These are phyloP conservation scores for Clarias pachynema DNA, from an alignment of 2,797 vertebrate species.

Conservation along the genomic window DNA sequence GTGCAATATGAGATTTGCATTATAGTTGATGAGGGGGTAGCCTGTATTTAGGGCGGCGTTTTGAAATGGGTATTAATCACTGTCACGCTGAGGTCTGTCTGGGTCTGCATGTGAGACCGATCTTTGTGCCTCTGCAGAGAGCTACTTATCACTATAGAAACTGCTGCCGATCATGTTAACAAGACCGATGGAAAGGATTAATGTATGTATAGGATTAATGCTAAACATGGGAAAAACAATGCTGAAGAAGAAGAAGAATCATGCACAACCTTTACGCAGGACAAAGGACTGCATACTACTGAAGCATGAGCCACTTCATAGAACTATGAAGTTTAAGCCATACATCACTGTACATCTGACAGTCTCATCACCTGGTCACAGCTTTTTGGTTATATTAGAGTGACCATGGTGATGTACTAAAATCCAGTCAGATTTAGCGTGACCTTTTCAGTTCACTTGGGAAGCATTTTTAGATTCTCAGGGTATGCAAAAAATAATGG, in stretches of 20 bases:
- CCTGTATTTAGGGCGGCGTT: slow-evolving; percentile 63
- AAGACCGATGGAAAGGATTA: slow-evolving; percentile 43
- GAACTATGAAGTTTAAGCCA: neutral
- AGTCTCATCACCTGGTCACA: slow-evolving; percentile 29
- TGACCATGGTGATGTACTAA: slow-evolving; percentile 8
- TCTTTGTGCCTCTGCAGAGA: slow-evolving; percentile 64
- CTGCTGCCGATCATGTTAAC: slow-evolving; percentile 60
- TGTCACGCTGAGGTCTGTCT: slow-evolving; percentile 69
- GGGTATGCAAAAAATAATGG: slow-evolving; percentile 13
- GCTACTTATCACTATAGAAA: slow-evolving; percentile 74
- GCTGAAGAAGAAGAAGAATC: neutral
- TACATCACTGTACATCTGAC: neutral
- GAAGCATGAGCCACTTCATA: neutral
- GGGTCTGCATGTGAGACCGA: slow-evolving; percentile 61
- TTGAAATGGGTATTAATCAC: slow-evolving; percentile 78
- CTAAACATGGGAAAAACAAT: neutral
- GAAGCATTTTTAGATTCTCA: slow-evolving; percentile 36
- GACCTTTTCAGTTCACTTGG: slow-evolving; percentile 14
- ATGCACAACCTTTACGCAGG: neutral
- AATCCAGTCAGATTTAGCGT: slow-evolving; percentile 25
- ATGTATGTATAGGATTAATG: neutral
- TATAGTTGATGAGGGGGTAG: slow-evolving; percentile 26
- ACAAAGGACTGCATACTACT: neutral
- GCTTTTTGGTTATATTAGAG: slow-evolving; percentile 1
- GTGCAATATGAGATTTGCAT: slow-evolving; percentile 42